A percentile compares a stretch with the other conserved stretches of the same genome.
These are phyloP conservation scores for Borostomias antarcticus DNA, from an alignment of 2,797 vertebrate species.

Conservation along the genomic window DNA sequence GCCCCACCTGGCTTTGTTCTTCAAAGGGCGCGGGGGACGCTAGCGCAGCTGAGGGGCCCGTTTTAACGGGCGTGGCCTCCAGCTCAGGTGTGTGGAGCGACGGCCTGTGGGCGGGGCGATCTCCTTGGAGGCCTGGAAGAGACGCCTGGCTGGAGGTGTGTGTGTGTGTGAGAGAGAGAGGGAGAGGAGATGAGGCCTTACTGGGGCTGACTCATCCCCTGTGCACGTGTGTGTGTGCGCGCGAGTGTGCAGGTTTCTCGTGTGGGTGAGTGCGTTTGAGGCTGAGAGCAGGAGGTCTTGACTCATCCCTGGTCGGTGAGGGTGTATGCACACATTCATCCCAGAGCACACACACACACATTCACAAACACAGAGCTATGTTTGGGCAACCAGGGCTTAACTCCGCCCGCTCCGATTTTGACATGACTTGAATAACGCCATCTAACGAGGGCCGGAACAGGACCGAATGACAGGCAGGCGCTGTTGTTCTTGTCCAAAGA, in stretches of 20 bases:
- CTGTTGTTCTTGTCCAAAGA: neutral
- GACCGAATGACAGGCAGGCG: neutral
- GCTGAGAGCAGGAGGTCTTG: neutral
- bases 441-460: neutral
- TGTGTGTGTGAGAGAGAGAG: neutral
- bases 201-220: neutral
- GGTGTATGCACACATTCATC: neutral
- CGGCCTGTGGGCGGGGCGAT: neutral
- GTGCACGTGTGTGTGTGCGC: neutral
- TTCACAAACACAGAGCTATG: neutral
- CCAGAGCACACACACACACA: constrained; percentile 8
- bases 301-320: neutral
- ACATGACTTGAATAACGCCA: constrained; percentile 5
- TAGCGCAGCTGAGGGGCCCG: no score
- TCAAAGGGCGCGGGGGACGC: no score
- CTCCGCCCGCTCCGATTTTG: neutral
- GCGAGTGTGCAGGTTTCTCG: neutral
- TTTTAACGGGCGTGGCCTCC: no score
- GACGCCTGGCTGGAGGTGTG: neutral
- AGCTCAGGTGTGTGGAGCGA: no score
- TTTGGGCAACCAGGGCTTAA: neutral
- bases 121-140: neutral
- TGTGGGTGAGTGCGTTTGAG: constrained; percentile 4
- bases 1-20: no score
- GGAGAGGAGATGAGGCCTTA: neutral